These are phyloP conservation scores for Teinopalpus imperialis DNA, from an alignment of 2,888 invertebrate genomes.

Conservation along the genomic window DNA sequence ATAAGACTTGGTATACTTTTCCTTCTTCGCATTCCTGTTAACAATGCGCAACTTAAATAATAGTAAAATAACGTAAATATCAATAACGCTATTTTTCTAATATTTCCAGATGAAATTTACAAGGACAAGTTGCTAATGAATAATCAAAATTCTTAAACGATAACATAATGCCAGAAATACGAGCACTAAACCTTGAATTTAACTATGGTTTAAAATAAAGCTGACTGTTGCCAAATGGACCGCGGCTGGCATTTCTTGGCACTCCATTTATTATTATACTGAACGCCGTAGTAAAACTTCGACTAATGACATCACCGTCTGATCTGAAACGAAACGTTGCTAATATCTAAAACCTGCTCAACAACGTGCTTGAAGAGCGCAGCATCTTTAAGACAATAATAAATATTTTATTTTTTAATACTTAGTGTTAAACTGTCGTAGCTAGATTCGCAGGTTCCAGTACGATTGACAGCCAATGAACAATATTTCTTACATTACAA, in stretches of 20 bases:
- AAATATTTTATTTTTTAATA: no score
- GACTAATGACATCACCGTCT: neutral
- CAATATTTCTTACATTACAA: no score
- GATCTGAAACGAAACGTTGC: constrained; percentile 1
- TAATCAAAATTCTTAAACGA: no score
- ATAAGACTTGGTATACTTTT: no score
- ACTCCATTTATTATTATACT: neutral
- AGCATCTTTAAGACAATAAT: no score
- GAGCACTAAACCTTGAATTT: constrained; percentile 10
- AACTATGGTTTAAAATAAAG: constrained; percentile 22
- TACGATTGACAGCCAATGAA: no score
- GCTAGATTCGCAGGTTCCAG: no score
- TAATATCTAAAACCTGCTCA: constrained; percentile 2
- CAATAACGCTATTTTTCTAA: no score
- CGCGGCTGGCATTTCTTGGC: constrained; percentile 11
- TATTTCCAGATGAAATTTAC: no score
- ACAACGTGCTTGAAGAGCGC: neutral
- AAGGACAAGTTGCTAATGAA: no score
- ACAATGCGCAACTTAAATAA: constrained; percentile 6
- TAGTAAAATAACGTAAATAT: constrained; percentile 4
- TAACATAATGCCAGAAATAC: neutral
- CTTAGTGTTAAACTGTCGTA: no score
- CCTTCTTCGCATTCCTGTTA: neutral
- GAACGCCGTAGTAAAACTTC: neutral
- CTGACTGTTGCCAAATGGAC: constrained; percentile 4